A percentile compares a stretch with the other conserved stretches of the same genome.
Conservation (phyloP, 2,113 vertebrate species). For the Ranitomeya variabilis region DNA sequence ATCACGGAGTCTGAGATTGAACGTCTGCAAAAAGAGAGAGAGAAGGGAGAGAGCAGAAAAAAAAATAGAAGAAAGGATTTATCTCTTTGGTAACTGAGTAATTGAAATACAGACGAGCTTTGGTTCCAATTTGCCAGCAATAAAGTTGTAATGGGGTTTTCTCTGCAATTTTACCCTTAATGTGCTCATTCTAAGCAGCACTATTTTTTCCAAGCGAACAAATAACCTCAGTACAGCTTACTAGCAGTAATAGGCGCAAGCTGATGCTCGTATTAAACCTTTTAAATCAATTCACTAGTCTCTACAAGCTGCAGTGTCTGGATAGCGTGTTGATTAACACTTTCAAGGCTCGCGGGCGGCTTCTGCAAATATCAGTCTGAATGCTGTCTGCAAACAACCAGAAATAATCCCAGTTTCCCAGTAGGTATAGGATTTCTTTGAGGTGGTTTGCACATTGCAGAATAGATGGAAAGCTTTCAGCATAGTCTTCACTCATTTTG, state of each 20-base stretch:
- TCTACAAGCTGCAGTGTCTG: constrained; percentile 91
- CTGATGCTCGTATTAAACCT: constrained; percentile 92
- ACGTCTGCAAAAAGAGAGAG: constrained; percentile 74
- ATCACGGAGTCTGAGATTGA: constrained; percentile 89
- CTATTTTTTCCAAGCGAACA: constrained; percentile 93
- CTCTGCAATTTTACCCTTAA: constrained; percentile 96
- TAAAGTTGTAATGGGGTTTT: constrained; percentile 98
- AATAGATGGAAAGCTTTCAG: neutral
- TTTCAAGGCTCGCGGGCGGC: constrained; percentile 33
- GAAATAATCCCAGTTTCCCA: neutral
- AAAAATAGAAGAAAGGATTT: constrained; percentile 79
- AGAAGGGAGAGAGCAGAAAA: constrained; percentile 54
- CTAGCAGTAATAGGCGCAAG: constrained; percentile 92
- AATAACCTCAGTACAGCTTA: constrained; percentile 96
- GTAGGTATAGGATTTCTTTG: neutral
- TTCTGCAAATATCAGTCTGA: constrained; percentile 4
- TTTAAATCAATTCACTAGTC: constrained; percentile 92
- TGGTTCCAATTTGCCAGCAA: constrained; percentile 97
- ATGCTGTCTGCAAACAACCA: neutral
- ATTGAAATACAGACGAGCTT: constrained; percentile 98
- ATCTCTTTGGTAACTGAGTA: constrained; percentile 95
- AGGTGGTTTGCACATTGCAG: neutral
- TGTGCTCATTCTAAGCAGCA: constrained; percentile 94
- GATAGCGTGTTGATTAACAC: constrained; percentile 72
- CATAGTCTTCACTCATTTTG: neutral